Conservation (phyloP, 2,888 invertebrate species). For the Drosophila paramelanica region DNA sequence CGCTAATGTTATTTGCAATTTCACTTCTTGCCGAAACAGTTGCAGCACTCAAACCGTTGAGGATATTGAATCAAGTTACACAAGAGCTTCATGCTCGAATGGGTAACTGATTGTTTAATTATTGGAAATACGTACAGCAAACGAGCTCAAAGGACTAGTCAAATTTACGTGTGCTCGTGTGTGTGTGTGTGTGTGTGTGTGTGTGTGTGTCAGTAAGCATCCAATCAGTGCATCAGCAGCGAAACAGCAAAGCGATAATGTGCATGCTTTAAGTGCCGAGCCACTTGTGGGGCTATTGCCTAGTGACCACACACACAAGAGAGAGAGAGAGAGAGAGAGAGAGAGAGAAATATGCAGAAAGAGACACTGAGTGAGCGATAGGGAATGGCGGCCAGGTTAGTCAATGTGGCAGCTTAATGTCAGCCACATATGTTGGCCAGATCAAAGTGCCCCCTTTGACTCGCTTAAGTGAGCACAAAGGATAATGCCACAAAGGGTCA, state of each 20-base stretch:
- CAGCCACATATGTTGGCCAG: constrained; percentile 47
- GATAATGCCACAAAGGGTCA: constrained; percentile 59
- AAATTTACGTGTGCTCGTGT: constrained; percentile 5
- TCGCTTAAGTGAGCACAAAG: constrained; percentile 60
- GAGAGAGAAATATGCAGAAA: background rate
- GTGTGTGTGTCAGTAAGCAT: constrained; percentile 27
- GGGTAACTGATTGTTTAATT: constrained; percentile 74
- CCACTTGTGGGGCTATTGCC: constrained; percentile 57
- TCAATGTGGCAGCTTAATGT: constrained; percentile 34
- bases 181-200: constrained; percentile 13
- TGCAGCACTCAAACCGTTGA: constrained; percentile 14
- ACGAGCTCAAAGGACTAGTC: constrained; percentile 50
- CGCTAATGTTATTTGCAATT: constrained; percentile 41
- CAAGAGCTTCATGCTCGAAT: constrained; percentile 41
- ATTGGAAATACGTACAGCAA: constrained; percentile 63
- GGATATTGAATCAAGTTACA: constrained; percentile 56
- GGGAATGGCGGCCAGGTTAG: background rate
- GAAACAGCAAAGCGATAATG: constrained; percentile 58
- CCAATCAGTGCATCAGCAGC: constrained; percentile 70
- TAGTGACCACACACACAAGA: constrained; percentile 63
- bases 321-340: background rate
- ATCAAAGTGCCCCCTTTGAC: constrained; percentile 72
- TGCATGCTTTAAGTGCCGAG: constrained; percentile 56
- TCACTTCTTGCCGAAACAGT: constrained; percentile 20
- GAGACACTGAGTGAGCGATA: background rate